Evolutionary conservation across 1,140 invertebrate genomes (phyloP).

Genomic region (Arion vulgaris): DNA sequence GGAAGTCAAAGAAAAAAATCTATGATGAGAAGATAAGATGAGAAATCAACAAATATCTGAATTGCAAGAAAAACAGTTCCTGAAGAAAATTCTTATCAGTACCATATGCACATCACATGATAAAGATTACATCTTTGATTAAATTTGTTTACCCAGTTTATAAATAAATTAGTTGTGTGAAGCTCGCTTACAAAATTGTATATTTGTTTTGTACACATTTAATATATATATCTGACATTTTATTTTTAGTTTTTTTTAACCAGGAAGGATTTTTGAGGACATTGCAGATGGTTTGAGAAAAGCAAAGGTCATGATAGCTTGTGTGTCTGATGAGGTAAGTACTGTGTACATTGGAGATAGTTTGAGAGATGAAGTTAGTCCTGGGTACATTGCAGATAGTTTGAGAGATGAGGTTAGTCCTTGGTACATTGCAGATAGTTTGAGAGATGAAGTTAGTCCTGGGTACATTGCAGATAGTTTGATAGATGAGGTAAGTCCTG

Average conservation of each 20-base stretch:
- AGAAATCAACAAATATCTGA: too few species aligned
- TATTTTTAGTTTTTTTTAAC: slow-evolving; percentile 23
- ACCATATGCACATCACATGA: too few species aligned
- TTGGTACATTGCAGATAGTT: slow-evolving; percentile 68
- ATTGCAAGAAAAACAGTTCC: too few species aligned
- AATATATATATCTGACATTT: not conserved
- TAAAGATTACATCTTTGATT: too few species aligned
- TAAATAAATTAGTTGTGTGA: too few species aligned
- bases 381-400: slow-evolving; percentile 70
- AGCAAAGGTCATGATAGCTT: slow-evolving; percentile 68
- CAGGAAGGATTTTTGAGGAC: slow-evolving; percentile 69
- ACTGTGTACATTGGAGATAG: not conserved
- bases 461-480: slow-evolving; percentile 69
- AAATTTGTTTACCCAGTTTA: too few species aligned
- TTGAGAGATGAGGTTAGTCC: slow-evolving; percentile 59
- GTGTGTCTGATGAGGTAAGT: slow-evolving; percentile 56
- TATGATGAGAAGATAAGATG: too few species aligned
- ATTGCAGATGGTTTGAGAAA: slow-evolving; percentile 68
- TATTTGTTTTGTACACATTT: too few species aligned
- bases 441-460: slow-evolving; percentile 63
- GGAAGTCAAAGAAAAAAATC: too few species aligned
- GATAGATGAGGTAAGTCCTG: slow-evolving; percentile 43
- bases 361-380: not conserved
- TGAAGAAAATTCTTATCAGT: too few species aligned
- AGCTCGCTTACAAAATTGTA: too few species aligned